These are phyloP conservation scores for Bubo blakistoni DNA, from an alignment of 2,113 vertebrate species.

Conservation along the genomic window DNA sequence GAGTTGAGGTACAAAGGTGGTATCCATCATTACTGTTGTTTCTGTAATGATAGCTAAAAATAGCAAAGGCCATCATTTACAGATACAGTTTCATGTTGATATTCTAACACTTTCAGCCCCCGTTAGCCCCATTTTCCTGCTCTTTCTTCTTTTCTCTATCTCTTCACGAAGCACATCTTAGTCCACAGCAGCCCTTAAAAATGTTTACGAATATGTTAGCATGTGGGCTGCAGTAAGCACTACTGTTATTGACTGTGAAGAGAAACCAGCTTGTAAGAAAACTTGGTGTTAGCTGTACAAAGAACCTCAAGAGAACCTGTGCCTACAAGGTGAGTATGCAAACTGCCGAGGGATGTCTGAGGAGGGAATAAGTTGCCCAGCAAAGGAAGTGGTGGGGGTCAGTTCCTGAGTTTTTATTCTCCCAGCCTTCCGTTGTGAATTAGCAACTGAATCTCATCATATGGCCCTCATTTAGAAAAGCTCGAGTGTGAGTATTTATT, in stretches of 20 bases:
- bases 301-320: not conserved
- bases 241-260: not conserved
- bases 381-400: not conserved
- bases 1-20: not conserved
- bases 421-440: not conserved
- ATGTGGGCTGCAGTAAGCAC: not conserved
- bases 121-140: not conserved
- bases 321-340: not conserved
- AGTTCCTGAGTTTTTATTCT: not conserved
- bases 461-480: not conserved
- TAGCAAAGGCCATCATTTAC: not conserved
- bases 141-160: not conserved
- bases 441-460: not conserved
- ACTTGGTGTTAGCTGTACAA: not conserved
- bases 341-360: not conserved
- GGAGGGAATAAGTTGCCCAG: not conserved
- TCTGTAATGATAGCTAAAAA: not conserved
- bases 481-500: not conserved
- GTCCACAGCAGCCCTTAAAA: not conserved
- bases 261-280: not conserved
- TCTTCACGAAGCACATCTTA: not conserved
- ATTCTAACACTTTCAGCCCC: not conserved
- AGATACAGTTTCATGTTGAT: not conserved
- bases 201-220: not conserved
- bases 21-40: not conserved